A percentile compares a stretch with the other conserved stretches of the same genome.
phyloP scores from a whole-genome alignment of 2,888 invertebrate genomes.

The Chironomus tentans region DNA sequence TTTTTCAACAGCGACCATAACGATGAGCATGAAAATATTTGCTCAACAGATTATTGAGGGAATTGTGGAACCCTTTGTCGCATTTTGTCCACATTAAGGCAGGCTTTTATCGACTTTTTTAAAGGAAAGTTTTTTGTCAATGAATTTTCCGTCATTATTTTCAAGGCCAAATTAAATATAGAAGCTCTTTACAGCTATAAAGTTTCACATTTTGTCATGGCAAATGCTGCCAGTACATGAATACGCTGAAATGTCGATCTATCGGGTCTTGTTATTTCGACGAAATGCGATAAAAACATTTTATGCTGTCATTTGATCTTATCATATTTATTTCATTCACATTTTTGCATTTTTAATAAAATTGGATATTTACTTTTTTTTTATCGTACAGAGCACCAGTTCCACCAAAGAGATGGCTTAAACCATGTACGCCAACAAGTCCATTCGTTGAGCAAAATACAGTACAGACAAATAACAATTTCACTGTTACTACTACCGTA shows the following conservation, averaged over 20 bases:
- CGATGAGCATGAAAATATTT: too few relatives aligned
- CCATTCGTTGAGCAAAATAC: constrained; percentile 39
- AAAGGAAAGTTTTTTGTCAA: too few relatives aligned
- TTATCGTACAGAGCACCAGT: constrained; percentile 59
- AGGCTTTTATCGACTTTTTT: too few relatives aligned
- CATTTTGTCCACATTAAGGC: too few relatives aligned
- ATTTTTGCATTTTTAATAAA: background rate
- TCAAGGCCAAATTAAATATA: too few relatives aligned
- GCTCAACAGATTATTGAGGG: too few relatives aligned
- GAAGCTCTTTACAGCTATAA: too few relatives aligned
- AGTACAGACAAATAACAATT: constrained; percentile 55
- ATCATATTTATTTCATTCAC: background rate
- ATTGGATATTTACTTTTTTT: background rate
- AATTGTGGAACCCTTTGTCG: too few relatives aligned
- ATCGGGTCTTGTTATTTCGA: background rate
- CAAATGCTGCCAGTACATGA: too few relatives aligned
- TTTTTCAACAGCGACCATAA: background rate
- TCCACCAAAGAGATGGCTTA: constrained; percentile 78
- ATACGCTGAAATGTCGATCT: too few relatives aligned
- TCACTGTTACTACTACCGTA: constrained; percentile 78
- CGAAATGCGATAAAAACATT: background rate
- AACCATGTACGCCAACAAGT: constrained; percentile 51
- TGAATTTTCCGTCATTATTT: too few relatives aligned
- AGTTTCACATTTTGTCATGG: too few relatives aligned
- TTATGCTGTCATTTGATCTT: background rate